Percentiles rank a stretch among this genome's conserved stretches.
Conservation (phyloP, 2,888 invertebrate species). For the Nephrotoma appendiculata region DNA sequence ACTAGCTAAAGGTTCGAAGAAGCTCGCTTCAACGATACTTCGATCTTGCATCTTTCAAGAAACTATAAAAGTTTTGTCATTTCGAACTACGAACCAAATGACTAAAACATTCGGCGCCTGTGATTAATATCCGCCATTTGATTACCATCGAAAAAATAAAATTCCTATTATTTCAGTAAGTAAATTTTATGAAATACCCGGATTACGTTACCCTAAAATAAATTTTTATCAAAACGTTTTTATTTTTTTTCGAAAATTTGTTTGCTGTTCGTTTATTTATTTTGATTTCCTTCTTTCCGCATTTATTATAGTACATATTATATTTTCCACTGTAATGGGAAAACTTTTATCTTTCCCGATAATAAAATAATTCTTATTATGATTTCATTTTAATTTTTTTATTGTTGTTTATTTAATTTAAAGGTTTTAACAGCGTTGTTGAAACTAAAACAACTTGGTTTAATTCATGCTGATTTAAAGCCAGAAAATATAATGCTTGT, state of each 20-base stretch:
- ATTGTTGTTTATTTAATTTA: not conserved
- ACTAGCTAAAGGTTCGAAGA: too few species aligned
- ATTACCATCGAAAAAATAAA: not conserved
- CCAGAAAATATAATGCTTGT: slow-evolving; percentile 99
- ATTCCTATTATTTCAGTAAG: not conserved
- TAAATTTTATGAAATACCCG: not conserved
- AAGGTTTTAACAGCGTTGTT: slow-evolving; percentile 50
- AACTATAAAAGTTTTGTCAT: too few species aligned
- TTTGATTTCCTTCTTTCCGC: not conserved
- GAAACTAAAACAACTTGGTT: slow-evolving; percentile 74
- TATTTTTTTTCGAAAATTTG: not conserved
- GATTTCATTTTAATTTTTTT: not conserved
- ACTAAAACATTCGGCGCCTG: not conserved
- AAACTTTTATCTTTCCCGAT: not conserved
- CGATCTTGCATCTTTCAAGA: too few species aligned
- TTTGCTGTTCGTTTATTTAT: not conserved
- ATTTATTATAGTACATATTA: not conserved
- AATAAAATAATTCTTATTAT: not conserved
- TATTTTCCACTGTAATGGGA: not conserved
- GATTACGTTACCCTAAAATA: not conserved
- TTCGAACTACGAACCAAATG: too few species aligned
- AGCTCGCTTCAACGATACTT: too few species aligned
- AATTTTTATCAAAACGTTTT: not conserved
- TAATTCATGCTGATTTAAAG: slow-evolving; percentile 98
- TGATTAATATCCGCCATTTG: not conserved